A percentile compares a stretch with the other conserved stretches of the same genome.
Conservation (phyloP, 2,888 invertebrate species). For the Acanthococcus lagerstroemiae region DNA sequence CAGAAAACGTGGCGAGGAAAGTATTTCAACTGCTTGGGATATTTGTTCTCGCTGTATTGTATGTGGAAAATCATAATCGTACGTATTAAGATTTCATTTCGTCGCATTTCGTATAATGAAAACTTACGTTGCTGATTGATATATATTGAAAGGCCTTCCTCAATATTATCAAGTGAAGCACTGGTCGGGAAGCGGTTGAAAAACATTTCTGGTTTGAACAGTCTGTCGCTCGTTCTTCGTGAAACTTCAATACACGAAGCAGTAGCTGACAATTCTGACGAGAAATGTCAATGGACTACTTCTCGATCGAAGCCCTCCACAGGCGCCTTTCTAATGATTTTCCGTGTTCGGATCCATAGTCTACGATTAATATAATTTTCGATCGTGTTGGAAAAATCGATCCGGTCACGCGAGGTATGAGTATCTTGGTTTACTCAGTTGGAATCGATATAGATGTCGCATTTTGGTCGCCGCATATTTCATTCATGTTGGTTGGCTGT, state of each 20-base stretch:
- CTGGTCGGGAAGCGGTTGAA: no score
- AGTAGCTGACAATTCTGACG: no score
- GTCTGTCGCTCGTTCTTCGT: no score
- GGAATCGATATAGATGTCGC: slow-evolving; percentile 92
- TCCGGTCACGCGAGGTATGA: slow-evolving; percentile 90
- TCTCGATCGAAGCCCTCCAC: no score
- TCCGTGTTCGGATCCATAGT: slow-evolving; percentile 50
- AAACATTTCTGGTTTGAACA: no score
- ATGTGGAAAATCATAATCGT: slow-evolving; percentile 99
- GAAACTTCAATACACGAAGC: no score
- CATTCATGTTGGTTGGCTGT: slow-evolving; percentile 91
- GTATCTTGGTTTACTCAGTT: slow-evolving; percentile 93
- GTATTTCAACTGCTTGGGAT: slow-evolving; percentile 96
- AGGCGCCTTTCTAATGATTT: no score
- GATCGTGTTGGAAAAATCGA: slow-evolving; percentile 98
- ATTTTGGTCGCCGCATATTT: slow-evolving; percentile 98
- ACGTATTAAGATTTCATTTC: slow-evolving; percentile 46
- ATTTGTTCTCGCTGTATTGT: slow-evolving; percentile 97
- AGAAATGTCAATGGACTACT: no score
- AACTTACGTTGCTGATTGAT: no score
- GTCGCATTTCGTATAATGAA: no score
- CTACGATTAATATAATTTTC: slow-evolving; percentile 96
- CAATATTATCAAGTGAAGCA: no score
- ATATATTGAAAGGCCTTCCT: no score
- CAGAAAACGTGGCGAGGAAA: slow-evolving; percentile 92